Evolutionary conservation across 2,113 vertebrate species (phyloP).

Genomic region (Spermophilus dauricus): DNA sequence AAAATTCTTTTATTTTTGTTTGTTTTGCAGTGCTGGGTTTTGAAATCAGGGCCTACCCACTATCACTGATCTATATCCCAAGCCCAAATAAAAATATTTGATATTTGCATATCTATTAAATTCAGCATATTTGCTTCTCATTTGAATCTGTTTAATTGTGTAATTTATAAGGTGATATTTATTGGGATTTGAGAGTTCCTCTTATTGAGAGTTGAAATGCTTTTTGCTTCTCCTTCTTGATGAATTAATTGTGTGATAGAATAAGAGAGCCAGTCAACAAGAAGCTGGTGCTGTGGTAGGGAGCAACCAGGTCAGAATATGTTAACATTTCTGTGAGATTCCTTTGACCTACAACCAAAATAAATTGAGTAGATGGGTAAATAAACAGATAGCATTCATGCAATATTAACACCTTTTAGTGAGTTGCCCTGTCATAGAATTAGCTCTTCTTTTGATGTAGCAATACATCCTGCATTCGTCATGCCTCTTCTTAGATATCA

Average conservation of each 20-base stretch:
- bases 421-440: background rate
- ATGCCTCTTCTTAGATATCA: background rate
- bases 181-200: background rate
- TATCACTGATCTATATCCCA: no score
- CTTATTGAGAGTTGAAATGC: slow-evolving; percentile 4
- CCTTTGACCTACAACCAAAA: slow-evolving; percentile 32
- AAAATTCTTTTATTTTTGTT: background rate
- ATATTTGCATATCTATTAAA: slow-evolving; percentile 68
- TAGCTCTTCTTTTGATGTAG: slow-evolving; percentile 58
- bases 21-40: background rate
- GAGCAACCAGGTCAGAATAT: background rate
- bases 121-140: slow-evolving; percentile 54
- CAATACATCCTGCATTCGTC: background rate
- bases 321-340: slow-evolving; percentile 65
- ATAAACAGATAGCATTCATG: background rate
- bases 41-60: background rate
- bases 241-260: background rate
- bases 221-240: slow-evolving; percentile 40
- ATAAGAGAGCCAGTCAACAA: background rate
- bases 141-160: slow-evolving; percentile 47
- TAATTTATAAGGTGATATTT: slow-evolving; percentile 47
- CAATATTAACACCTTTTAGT: background rate
- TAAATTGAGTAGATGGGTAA: background rate
- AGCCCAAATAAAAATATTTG: slow-evolving; percentile 72
- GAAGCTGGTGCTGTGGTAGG: background rate